A percentile compares a stretch with the other conserved stretches of the same genome.
phyloP scores from a whole-genome alignment of 2,888 invertebrate species.

The Ptychoptera contaminata region DNA sequence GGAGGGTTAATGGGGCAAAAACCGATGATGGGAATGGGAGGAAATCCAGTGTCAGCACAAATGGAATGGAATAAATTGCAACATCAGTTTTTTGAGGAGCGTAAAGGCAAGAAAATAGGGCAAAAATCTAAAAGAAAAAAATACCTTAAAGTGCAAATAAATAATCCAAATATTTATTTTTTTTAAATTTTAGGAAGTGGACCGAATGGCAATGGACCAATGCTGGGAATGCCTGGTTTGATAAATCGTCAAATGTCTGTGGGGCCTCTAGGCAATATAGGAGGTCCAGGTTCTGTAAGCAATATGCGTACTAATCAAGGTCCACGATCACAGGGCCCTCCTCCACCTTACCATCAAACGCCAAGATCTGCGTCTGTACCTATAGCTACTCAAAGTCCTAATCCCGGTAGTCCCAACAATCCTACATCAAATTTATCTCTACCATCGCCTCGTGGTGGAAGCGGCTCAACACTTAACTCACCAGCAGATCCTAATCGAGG shows the following conservation, averaged over 20 bases:
- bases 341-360: constrained; percentile 60
- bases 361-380: constrained; percentile 58
- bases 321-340: constrained; percentile 51
- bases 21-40: constrained; percentile 12
- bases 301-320: constrained; percentile 13
- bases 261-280: neutral
- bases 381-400: constrained; percentile 56
- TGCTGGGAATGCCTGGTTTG: neutral
- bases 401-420: constrained; percentile 55
- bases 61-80: constrained; percentile 87
- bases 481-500: constrained; percentile 42
- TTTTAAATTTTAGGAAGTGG: too few species aligned
- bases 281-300: neutral
- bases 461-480: constrained; percentile 51
- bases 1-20: constrained; percentile 6
- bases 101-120: constrained; percentile 29
- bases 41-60: constrained; percentile 39
- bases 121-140: neutral
- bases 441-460: constrained; percentile 47
- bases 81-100: constrained; percentile 66
- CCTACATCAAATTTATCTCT: constrained; percentile 53
- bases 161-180: too few species aligned
- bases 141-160: too few species aligned
- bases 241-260: neutral
- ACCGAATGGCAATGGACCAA: too few species aligned